These are phyloP conservation scores for Bryconaethiops microstoma DNA, from an alignment of 2,797 vertebrate species.

Conservation along the genomic window DNA sequence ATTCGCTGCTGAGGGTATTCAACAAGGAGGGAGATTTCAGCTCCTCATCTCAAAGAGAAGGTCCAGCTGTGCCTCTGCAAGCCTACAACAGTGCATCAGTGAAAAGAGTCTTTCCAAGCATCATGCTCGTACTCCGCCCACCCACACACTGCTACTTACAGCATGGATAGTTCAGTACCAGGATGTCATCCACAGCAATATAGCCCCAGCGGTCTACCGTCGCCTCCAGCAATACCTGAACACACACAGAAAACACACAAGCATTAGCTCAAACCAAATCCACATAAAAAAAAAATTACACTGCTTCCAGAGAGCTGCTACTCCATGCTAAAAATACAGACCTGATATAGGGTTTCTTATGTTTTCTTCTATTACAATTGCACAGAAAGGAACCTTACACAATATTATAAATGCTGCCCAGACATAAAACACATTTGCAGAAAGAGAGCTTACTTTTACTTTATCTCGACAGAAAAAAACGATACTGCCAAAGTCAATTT, in stretches of 20 bases:
- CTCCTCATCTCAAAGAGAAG: conserved; percentile 34
- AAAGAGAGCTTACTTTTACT: no score
- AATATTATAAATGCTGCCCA: no score
- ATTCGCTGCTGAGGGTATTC: conserved; percentile 15
- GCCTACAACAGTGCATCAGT: conserved; percentile 4
- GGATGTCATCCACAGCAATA: conserved; percentile 94
- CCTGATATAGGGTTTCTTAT: no score
- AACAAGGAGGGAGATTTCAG: conserved; percentile 21
- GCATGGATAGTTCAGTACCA: conserved; percentile 95
- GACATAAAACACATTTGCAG: no score
- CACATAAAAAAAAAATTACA: conserved; percentile 38
- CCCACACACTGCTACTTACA: conserved; percentile 82
- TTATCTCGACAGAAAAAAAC: no score
- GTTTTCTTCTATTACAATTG: not conserved
- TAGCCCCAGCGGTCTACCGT: conserved; percentile 89
- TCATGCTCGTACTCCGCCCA: not conserved
- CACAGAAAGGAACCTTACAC: no score
- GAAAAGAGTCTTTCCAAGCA: conserved; percentile 11
- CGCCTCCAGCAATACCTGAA: conserved; percentile 93
- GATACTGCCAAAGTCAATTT: no score
- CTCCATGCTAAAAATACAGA: no score
- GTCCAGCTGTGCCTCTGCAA: conserved; percentile 12
- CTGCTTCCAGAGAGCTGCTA: no score
- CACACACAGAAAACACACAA: conserved; percentile 55
- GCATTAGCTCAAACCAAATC: conserved; percentile 14